phyloP scores from a whole-genome alignment of 2,797 vertebrate species.

The Arremon aurantiirostris region DNA sequence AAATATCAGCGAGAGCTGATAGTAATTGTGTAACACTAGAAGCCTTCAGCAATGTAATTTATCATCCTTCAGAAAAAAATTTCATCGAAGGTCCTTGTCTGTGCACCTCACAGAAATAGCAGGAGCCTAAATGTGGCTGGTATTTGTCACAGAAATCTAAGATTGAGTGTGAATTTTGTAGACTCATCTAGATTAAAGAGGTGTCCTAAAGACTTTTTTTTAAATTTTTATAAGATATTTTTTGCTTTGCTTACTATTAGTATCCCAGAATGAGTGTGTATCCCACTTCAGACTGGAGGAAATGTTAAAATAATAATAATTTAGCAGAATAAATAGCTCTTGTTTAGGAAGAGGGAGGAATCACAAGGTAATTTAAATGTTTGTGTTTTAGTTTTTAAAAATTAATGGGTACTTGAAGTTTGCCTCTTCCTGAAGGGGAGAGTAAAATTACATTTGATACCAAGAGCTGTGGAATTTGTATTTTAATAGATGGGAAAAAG shows the following conservation, averaged over 20 bases:
- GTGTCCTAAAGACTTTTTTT: neutral
- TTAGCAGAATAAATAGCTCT: neutral
- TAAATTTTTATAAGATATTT: no score
- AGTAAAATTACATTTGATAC: neutral
- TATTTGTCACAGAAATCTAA: neutral
- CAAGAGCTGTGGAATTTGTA: neutral
- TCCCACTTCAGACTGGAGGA: neutral
- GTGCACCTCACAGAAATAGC: neutral
- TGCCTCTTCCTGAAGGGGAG: neutral
- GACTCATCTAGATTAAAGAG: neutral
- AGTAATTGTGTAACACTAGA: neutral
- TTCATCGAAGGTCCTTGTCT: neutral
- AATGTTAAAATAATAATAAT: neutral
- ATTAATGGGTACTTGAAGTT: neutral
- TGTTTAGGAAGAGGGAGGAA: neutral
- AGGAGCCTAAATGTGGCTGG: neutral
- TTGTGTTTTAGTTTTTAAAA: neutral
- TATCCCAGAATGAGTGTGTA: neutral
- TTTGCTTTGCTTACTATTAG: neutral
- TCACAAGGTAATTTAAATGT: neutral
- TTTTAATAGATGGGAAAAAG: neutral
- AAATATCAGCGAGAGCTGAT: neutral
- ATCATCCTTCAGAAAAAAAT: neutral
- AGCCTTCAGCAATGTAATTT: neutral
- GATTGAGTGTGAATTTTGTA: neutral